These are phyloP conservation scores for Hydrolagus affinis DNA, from an alignment of 2,113 vertebrate genomes.

Conservation along the genomic window DNA sequence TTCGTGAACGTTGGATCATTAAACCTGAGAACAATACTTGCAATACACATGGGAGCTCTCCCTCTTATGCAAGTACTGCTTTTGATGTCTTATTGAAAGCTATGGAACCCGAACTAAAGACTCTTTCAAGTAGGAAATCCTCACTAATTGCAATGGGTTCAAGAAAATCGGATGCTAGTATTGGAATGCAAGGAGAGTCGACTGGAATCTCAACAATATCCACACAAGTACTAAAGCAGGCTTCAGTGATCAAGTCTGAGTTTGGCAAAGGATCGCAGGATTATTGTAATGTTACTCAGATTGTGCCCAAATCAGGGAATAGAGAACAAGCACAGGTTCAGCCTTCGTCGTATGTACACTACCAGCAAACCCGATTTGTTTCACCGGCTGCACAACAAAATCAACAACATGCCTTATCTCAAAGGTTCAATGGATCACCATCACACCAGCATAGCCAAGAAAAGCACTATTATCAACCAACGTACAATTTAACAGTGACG, in stretches of 20 bases:
- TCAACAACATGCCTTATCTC: constrained; percentile 49
- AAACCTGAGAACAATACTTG: constrained; percentile 52
- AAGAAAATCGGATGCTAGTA: constrained; percentile 59
- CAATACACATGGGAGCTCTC: constrained; percentile 44
- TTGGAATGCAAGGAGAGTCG: constrained; percentile 42
- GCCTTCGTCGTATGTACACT: constrained; percentile 44
- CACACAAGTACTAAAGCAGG: constrained; percentile 49
- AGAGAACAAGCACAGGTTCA: constrained; percentile 52
- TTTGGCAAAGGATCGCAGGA: constrained; percentile 58
- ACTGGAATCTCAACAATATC: constrained; percentile 51
- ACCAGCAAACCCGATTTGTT: constrained; percentile 41
- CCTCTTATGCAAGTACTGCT: constrained; percentile 64
- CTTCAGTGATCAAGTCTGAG: constrained; percentile 57
- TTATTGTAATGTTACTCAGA: constrained; percentile 52
- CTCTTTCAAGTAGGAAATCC: constrained; percentile 69
- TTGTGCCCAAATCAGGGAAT: constrained; percentile 45
- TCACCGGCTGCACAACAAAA: constrained; percentile 46
- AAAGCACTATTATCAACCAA: constrained; percentile 63
- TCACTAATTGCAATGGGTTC: constrained; percentile 53
- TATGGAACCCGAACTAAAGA: constrained; percentile 93
- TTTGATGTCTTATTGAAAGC: constrained; percentile 92
- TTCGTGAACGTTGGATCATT: constrained; percentile 52
- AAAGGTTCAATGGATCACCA: constrained; percentile 53
- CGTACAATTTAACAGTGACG: constrained; percentile 62
- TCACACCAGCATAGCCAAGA: constrained; percentile 57